Percentiles rank a stretch among this genome's conserved stretches.
These are phyloP conservation scores for Sebastes alutus DNA, from an alignment of 2,797 vertebrate genomes.

Conservation along the genomic window DNA sequence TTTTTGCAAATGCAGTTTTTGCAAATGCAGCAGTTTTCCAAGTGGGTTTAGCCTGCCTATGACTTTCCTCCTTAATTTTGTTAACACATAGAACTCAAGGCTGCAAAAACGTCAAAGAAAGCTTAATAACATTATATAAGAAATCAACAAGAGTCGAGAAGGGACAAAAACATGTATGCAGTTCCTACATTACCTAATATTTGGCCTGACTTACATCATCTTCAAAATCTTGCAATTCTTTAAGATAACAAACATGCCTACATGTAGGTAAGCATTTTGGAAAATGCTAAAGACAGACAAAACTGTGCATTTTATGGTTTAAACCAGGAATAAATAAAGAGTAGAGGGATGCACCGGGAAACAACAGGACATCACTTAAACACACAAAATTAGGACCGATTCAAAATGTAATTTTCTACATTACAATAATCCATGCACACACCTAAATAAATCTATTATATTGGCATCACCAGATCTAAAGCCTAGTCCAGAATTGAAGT, in stretches of 20 bases:
- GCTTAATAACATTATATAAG: conserved; percentile 39
- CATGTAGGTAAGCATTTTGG: not conserved
- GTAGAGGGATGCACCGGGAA: not conserved
- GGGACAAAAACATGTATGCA: not conserved
- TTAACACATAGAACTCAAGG: conserved; percentile 29
- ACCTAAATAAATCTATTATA: not conserved
- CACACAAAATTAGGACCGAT: not conserved
- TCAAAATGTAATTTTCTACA: not conserved
- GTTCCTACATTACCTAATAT: not conserved
- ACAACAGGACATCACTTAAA: not conserved
- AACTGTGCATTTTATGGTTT: not conserved
- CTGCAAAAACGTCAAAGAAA: conserved; percentile 39
- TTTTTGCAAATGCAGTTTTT: not conserved
- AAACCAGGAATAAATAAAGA: not conserved
- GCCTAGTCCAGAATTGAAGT: not conserved
- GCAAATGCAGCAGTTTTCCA: not conserved
- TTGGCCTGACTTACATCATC: not conserved
- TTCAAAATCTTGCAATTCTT: not conserved
- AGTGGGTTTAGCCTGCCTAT: conserved; percentile 5
- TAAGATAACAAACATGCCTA: not conserved
- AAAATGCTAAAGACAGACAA: not conserved
- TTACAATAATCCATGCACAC: not conserved
- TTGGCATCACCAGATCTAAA: not conserved
- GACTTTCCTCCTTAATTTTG: conserved; percentile 37
- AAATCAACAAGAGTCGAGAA: conserved; percentile 7